Conservation (phyloP, 2,113 vertebrate genomes). For the Mus pahari region DNA sequence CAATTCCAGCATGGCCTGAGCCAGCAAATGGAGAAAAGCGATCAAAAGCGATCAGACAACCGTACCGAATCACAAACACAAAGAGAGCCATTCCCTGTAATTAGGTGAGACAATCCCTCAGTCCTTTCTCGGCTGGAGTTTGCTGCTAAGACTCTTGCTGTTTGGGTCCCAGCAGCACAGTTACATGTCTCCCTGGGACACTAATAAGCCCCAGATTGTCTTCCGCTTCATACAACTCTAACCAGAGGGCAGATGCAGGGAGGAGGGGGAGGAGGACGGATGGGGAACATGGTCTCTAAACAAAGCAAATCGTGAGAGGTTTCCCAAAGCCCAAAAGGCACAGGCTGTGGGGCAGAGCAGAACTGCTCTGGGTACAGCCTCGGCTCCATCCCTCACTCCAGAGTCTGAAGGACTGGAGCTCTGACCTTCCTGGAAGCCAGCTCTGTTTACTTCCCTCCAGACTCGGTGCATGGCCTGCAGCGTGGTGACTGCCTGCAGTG, state of each 20-base stretch:
- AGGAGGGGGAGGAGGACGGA: slow-evolving; percentile 16
- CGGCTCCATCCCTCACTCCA: background rate
- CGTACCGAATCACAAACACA: slow-evolving; percentile 96
- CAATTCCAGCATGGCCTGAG: slow-evolving; percentile 93
- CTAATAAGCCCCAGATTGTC: slow-evolving; percentile 97
- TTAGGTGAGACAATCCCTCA: slow-evolving; percentile 97
- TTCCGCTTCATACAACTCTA: slow-evolving; percentile 92
- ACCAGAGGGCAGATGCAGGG: slow-evolving; percentile 83
- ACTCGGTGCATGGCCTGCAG: background rate
- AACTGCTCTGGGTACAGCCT: background rate
- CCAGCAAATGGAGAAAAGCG: slow-evolving; percentile 91
- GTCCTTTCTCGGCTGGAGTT: slow-evolving; percentile 97
- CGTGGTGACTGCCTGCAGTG: background rate
- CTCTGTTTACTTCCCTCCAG: background rate
- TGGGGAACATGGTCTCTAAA: slow-evolving; percentile 12
- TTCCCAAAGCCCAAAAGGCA: background rate
- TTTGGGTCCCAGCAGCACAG: slow-evolving; percentile 92
- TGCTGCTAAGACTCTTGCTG: slow-evolving; percentile 92
- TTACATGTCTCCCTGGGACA: slow-evolving; percentile 91
- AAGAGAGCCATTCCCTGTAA: slow-evolving; percentile 93
- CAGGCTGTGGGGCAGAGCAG: background rate
- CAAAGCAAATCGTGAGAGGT: slow-evolving; percentile 32
- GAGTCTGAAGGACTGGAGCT: background rate
- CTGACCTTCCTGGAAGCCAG: background rate
- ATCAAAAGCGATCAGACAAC: slow-evolving; percentile 97